Evolutionary conservation across 1,140 invertebrate genomes (phyloP).

Genomic region (Drosophila miranda): DNA sequence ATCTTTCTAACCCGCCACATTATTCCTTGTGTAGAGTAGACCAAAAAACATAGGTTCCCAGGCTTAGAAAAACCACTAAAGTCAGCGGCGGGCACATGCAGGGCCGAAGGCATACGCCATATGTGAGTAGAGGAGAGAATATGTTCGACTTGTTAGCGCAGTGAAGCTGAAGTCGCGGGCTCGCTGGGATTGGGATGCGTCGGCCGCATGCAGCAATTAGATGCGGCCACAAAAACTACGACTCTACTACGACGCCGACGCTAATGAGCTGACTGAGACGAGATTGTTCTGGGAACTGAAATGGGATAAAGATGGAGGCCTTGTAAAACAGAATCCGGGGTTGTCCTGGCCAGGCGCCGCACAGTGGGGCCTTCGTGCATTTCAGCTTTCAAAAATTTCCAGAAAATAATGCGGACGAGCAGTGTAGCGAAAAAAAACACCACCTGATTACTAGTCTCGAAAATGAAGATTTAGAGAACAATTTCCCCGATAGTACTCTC

Average conservation of each 20-base stretch:
- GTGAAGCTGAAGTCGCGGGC: slow-evolving; percentile 34
- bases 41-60: slow-evolving; percentile 69
- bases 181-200: slow-evolving; percentile 12
- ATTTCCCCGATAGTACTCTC: too few relatives aligned
- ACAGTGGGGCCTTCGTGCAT: too few relatives aligned
- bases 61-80: slow-evolving; percentile 56
- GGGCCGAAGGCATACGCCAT: slow-evolving; percentile 56
- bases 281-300: slow-evolving; percentile 55
- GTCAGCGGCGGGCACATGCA: slow-evolving; percentile 24
- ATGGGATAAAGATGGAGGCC: slow-evolving; percentile 36
- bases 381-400: too few relatives aligned
- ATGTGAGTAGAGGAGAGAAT: slow-evolving; percentile 62
- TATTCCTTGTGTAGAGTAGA: not conserved
- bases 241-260: slow-evolving; percentile 52
- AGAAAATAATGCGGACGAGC: too few relatives aligned
- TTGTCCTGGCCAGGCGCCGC: not conserved
- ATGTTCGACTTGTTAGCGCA: slow-evolving; percentile 78
- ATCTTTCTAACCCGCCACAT: not conserved
- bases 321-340: slow-evolving; percentile 3
- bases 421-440: too few relatives aligned
- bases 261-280: slow-evolving; percentile 64
- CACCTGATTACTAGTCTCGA: too few relatives aligned
- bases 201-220: slow-evolving; percentile 76
- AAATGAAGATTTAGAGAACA: too few relatives aligned
- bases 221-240: slow-evolving; percentile 67